phyloP scores from a whole-genome alignment of 2,888 invertebrate species.

The Xestia ashworthii region DNA sequence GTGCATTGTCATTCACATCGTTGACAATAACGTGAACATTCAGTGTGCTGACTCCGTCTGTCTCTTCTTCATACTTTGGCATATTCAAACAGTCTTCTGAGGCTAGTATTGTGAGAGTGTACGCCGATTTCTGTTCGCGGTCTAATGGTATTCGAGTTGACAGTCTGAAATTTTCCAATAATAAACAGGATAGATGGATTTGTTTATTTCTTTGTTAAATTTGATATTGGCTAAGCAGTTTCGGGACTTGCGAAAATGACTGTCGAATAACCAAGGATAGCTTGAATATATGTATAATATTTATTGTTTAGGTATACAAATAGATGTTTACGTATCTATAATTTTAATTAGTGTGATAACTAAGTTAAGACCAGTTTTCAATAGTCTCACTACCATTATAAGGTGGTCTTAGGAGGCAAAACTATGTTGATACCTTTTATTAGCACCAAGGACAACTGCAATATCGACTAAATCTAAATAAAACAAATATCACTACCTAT shows the following conservation, averaged over 20 bases:
- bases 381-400: background rate
- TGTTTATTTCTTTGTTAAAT: background rate
- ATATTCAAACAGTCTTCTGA: conserved; percentile 94
- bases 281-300: no score
- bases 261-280: background rate
- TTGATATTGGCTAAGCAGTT: background rate
- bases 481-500: conserved; percentile 89
- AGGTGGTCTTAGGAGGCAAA: background rate
- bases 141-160: conserved; percentile 92
- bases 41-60: conserved; percentile 93
- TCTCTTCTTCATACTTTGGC: conserved; percentile 90
- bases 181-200: background rate
- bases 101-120: conserved; percentile 94
- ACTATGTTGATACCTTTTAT: background rate
- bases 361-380: background rate
- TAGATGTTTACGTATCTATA: background rate
- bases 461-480: background rate
- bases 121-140: conserved; percentile 93
- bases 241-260: background rate
- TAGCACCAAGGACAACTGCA: background rate
- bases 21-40: conserved; percentile 93
- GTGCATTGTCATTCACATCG: conserved; percentile 98
- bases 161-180: conserved; percentile 72
- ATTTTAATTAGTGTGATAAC: background rate
- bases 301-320: background rate